Evolutionary conservation across 37 sponge, comb jelly and placozoan species (phyloP).

Genomic region (Tethya wilhelma): DNA sequence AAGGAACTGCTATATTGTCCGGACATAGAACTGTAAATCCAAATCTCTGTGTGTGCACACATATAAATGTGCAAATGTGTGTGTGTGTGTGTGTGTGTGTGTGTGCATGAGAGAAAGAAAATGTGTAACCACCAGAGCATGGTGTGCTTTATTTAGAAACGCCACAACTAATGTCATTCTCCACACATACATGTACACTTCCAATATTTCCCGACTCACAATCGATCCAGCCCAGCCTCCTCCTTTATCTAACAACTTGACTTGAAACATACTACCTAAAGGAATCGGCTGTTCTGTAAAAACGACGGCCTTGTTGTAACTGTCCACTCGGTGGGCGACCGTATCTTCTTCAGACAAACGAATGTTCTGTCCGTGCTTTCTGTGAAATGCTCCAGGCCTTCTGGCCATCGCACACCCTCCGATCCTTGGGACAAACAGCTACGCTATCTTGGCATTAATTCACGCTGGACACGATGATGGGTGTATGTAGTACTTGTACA

Average conservation of each 20-base stretch:
- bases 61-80: neutral
- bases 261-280: slow-evolving; percentile 68
- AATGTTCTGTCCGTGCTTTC: slow-evolving; percentile 79
- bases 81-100: slow-evolving; percentile 1
- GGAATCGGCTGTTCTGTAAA: slow-evolving; percentile 79
- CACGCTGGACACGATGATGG: too few species aligned
- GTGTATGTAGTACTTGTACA: too few species aligned
- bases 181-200: neutral
- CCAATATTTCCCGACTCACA: slow-evolving; percentile 51
- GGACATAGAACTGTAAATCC: slow-evolving; percentile 76
- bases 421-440: too few species aligned
- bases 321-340: slow-evolving; percentile 81
- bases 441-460: too few species aligned
- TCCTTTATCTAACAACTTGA: slow-evolving; percentile 80
- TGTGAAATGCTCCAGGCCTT: slow-evolving; percentile 70
- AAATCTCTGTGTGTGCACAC: slow-evolving; percentile 57
- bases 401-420: slow-evolving; percentile 36
- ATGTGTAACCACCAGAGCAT: neutral
- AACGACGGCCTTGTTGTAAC: slow-evolving; percentile 90
- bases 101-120: neutral
- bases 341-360: slow-evolving; percentile 67
- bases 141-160: slow-evolving; percentile 22
- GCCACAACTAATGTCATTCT: neutral
- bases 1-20: slow-evolving; percentile 67
- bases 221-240: slow-evolving; percentile 93